phyloP scores from a whole-genome alignment of 2,888 invertebrate genomes.

The Onthophagus sagittarius region DNA sequence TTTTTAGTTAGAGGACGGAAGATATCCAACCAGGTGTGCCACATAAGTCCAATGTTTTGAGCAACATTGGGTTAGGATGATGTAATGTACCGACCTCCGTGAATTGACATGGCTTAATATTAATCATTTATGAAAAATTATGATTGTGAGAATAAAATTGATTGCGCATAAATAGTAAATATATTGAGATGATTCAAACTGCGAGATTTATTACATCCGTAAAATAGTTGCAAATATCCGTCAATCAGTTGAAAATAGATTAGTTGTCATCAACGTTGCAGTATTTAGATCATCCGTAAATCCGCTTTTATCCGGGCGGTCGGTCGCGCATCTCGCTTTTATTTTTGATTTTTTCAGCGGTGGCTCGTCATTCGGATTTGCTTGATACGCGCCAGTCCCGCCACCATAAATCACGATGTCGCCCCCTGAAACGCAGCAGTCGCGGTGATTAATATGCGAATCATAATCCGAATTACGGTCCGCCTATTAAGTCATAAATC shows the following conservation, averaged over 20 bases:
- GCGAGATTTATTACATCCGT: neutral
- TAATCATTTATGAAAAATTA: too few relatives aligned
- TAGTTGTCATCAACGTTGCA: neutral
- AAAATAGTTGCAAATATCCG: neutral
- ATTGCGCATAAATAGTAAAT: neutral
- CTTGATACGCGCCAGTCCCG: neutral
- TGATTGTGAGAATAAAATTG: too few relatives aligned
- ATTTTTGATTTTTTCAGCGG: neutral
- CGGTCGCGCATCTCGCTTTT: neutral
- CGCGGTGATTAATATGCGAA: slow-evolving; percentile 18
- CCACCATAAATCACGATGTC: neutral
- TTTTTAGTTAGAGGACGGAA: too few relatives aligned
- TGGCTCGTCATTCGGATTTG: neutral
- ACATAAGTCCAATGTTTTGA: too few relatives aligned
- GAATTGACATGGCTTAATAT: too few relatives aligned
- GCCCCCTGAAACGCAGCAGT: slow-evolving; percentile 13
- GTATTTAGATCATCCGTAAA: neutral
- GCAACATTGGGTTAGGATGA: too few relatives aligned
- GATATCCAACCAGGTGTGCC: too few relatives aligned
- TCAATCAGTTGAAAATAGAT: neutral
- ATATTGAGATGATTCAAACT: neutral
- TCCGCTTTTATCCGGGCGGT: neutral
- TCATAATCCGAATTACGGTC: slow-evolving; percentile 19
- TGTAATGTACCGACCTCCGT: too few relatives aligned
- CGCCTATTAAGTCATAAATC: slow-evolving; percentile 22